Evolutionary conservation across 2,797 vertebrate genomes (phyloP).

Genomic region (Chloroceryle amazona): DNA sequence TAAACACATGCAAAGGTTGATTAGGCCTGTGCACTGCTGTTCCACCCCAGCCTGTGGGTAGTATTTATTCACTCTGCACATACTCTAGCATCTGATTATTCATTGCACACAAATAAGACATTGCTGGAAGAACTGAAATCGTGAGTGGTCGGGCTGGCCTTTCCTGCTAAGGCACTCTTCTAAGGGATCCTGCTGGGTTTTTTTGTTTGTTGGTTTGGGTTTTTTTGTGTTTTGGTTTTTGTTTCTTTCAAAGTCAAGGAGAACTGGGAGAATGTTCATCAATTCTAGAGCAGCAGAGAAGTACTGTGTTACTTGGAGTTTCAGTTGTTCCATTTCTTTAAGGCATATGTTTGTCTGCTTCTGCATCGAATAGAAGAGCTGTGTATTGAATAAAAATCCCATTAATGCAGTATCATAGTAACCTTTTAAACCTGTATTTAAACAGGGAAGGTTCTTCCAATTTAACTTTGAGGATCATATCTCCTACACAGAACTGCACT

Average conservation of each 20-base stretch:
- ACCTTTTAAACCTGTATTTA: neutral
- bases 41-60: neutral
- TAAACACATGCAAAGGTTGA: neutral
- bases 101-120: neutral
- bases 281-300: neutral
- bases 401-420: neutral
- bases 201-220: neutral
- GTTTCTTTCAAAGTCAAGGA: neutral
- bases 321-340: neutral
- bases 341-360: neutral
- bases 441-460: neutral
- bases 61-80: neutral
- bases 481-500: neutral
- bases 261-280: neutral
- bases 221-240: no score
- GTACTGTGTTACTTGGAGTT: neutral
- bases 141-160: neutral
- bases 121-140: constrained; percentile 17
- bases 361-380: neutral
- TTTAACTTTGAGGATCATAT: neutral
- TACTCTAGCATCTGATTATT: neutral
- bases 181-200: neutral
- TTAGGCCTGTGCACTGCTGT: neutral
- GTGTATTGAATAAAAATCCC: neutral
- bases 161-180: neutral